Percentiles rank a stretch among this genome's conserved stretches.
These are phyloP conservation scores for Periplaneta americana DNA, from an alignment of 1,140 invertebrate species.

Conservation along the genomic window DNA sequence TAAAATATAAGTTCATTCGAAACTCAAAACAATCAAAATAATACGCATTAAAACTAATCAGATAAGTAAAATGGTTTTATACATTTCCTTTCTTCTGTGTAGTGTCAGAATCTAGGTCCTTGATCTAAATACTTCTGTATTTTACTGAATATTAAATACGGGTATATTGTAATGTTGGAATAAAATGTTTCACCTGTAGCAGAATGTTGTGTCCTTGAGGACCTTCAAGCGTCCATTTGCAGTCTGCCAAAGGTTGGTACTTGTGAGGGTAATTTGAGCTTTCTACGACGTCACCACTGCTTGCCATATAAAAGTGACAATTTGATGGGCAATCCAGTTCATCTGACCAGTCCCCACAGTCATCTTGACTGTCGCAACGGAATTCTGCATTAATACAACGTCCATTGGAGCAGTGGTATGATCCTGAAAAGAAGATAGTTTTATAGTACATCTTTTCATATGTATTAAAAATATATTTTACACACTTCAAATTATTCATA, in stretches of 20 bases:
- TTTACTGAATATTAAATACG: no score
- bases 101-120: no score
- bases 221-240: conserved; percentile 96
- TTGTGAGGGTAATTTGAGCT: conserved; percentile 92
- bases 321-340: conserved; percentile 83
- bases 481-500: no score
- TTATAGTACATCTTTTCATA: no score
- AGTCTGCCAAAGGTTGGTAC: conserved; percentile 83
- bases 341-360: conserved; percentile 88
- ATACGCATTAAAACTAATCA: no score
- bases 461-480: no score
- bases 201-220: conserved; percentile 92
- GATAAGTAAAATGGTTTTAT: no score
- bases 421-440: conserved; percentile 6
- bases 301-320: conserved; percentile 89
- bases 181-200: conserved; percentile 50
- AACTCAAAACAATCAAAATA: no score
- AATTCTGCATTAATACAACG: conserved; percentile 85
- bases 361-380: conserved; percentile 87
- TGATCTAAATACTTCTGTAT: no score
- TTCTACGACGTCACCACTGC: conserved; percentile 90
- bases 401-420: conserved; percentile 84
- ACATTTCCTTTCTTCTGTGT: no score
- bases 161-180: no score
- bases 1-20: no score